Evolutionary conservation across 2,113 vertebrate genomes (phyloP).

Genomic region (Bostrychus sinensis): DNA sequence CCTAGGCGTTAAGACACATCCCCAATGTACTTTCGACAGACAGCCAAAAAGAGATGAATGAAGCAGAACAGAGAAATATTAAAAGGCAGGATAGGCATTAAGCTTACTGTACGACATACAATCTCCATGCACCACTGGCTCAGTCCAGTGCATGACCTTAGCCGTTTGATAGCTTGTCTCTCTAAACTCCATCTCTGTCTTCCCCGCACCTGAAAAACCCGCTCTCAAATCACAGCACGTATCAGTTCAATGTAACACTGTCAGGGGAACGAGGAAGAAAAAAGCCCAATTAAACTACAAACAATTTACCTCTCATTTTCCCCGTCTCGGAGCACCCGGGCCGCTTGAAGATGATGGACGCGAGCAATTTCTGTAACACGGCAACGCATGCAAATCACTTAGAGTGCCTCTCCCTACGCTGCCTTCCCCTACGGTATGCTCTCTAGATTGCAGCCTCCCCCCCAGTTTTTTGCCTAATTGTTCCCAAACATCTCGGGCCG

Average conservation of each 20-base stretch:
- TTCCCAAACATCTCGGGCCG: constrained; percentile 61
- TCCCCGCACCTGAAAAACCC: neutral
- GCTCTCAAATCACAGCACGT: constrained; percentile 7
- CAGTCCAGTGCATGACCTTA: constrained; percentile 18
- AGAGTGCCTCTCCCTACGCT: constrained; percentile 39
- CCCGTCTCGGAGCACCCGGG: constrained; percentile 39
- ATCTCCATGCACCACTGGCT: neutral
- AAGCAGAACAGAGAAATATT: neutral
- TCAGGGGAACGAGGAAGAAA: constrained; percentile 27
- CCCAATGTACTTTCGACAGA: constrained; percentile 27
- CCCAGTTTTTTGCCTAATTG: constrained; percentile 56
- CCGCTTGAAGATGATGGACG: constrained; percentile 70
- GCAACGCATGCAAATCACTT: constrained; percentile 66
- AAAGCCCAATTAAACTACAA: constrained; percentile 57
- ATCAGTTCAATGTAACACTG: constrained; percentile 1
- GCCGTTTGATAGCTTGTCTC: neutral
- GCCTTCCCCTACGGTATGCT: constrained; percentile 41
- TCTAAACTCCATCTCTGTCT: neutral
- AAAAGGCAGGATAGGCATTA: no score
- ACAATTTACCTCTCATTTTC: constrained; percentile 65
- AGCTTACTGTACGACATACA: constrained; percentile 3
- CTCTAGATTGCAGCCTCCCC: constrained; percentile 59
- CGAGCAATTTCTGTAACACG: constrained; percentile 63
- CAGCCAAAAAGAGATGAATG: neutral
- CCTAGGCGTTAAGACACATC: constrained; percentile 45